Conservation (phyloP, 2,113 vertebrate species). For the Cololabis saira region DNA sequence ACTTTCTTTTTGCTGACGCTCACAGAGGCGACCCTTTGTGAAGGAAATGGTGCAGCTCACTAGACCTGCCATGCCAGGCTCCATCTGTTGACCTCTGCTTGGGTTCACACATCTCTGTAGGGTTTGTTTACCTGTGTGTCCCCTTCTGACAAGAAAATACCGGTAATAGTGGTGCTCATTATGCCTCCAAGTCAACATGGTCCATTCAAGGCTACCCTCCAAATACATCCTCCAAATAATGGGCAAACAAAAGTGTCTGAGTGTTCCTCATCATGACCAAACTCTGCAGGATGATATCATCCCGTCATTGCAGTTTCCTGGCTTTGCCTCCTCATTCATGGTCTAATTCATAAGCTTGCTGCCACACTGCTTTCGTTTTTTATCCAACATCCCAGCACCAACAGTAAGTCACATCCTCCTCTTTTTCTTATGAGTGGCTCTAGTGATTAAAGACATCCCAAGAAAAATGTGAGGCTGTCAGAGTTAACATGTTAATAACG, state of each 20-base stretch:
- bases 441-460: constrained; percentile 6
- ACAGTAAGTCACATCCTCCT: constrained; percentile 10
- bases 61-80: constrained; percentile 20
- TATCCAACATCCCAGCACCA: constrained; percentile 14
- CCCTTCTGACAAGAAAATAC: constrained; percentile 21
- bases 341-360: constrained; percentile 13
- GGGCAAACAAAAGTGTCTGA: constrained; percentile 14
- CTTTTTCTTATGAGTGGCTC: constrained; percentile 9
- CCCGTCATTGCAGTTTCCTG: background rate
- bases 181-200: background rate
- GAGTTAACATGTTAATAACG: no score
- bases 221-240: constrained; percentile 9
- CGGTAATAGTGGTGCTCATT: constrained; percentile 14
- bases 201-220: constrained; percentile 1
- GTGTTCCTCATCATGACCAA: constrained; percentile 3
- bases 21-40: constrained; percentile 8
- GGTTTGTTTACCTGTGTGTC: constrained; percentile 22
- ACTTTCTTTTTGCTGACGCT: constrained; percentile 20
- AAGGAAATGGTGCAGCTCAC: constrained; percentile 19
- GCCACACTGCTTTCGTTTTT: constrained; percentile 27
- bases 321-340: constrained; percentile 14
- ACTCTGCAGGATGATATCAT: constrained; percentile 6
- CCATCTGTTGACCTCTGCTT: constrained; percentile 45
- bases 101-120: constrained; percentile 23
- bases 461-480: constrained; percentile 16